Evolutionary conservation across 37 sponge, comb jelly and placozoan genomes (phyloP).

Genomic region (Halichondria panicea): DNA sequence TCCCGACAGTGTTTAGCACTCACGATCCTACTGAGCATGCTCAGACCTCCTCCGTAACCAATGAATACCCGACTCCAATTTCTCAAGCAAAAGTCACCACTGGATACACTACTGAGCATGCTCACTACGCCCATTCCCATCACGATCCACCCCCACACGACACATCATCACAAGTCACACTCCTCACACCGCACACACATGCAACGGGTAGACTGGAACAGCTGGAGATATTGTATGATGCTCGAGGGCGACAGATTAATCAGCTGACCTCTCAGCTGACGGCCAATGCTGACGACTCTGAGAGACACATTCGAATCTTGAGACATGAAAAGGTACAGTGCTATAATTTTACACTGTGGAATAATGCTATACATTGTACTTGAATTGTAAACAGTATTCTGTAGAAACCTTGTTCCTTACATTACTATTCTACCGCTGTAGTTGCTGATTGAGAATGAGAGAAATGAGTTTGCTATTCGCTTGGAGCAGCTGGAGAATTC

Average conservation of each 20-base stretch:
- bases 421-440: not conserved
- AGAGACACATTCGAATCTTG: conserved; percentile 17
- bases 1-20: no score
- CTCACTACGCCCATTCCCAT: not conserved
- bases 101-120: not conserved
- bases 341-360: not conserved
- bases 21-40: no score
- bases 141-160: not conserved
- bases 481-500: not conserved
- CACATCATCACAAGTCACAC: not conserved
- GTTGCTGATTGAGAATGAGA: conserved; percentile 15
- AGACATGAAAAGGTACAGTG: conserved; percentile 33
- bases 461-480: not conserved
- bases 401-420: not conserved
- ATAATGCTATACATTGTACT: not conserved
- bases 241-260: conserved; percentile 10
- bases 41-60: no score
- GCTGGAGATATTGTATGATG: conserved; percentile 38
- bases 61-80: no score
- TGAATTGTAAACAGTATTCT: not conserved
- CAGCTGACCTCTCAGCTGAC: conserved; percentile 29
- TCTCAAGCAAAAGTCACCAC: no score
- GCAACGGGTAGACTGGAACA: conserved; percentile 6
- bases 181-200: not conserved
- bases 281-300: conserved; percentile 2